phyloP scores from a whole-genome alignment of 2,113 vertebrate genomes.

The Diphyllodes magnificus region DNA sequence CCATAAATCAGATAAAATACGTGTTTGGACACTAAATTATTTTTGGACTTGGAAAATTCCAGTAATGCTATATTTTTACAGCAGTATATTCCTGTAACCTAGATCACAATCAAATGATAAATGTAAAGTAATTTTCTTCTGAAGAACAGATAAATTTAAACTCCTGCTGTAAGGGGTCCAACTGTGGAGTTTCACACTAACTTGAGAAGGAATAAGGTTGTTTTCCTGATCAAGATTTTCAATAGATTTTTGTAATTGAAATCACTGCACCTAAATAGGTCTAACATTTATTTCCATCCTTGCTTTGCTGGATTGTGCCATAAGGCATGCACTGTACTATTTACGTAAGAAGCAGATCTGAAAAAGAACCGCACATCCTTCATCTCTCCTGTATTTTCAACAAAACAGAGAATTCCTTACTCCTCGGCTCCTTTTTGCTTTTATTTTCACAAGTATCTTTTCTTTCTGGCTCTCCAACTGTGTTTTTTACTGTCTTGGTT shows the following conservation, averaged over 20 bases:
- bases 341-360: not conserved
- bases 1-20: conserved; percentile 34
- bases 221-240: not conserved
- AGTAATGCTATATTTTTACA: conserved; percentile 25
- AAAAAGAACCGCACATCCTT: not conserved
- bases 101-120: not conserved
- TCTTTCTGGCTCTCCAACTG: not conserved
- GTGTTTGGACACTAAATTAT: conserved; percentile 24
- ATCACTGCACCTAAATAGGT: not conserved
- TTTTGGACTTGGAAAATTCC: conserved; percentile 44
- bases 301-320: not conserved
- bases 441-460: not conserved
- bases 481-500: not conserved
- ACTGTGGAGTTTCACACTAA: not conserved
- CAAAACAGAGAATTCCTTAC: not conserved
- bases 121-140: not conserved
- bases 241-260: not conserved
- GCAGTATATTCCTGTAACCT: conserved; percentile 6
- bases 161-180: not conserved
- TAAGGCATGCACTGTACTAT: not conserved
- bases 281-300: not conserved
- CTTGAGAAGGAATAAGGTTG: not conserved
- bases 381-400: not conserved
- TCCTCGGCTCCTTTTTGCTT: not conserved
- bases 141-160: not conserved